Evolutionary conservation across 2,888 invertebrate species (phyloP).

Genomic region (Standfussiana lucernea): DNA sequence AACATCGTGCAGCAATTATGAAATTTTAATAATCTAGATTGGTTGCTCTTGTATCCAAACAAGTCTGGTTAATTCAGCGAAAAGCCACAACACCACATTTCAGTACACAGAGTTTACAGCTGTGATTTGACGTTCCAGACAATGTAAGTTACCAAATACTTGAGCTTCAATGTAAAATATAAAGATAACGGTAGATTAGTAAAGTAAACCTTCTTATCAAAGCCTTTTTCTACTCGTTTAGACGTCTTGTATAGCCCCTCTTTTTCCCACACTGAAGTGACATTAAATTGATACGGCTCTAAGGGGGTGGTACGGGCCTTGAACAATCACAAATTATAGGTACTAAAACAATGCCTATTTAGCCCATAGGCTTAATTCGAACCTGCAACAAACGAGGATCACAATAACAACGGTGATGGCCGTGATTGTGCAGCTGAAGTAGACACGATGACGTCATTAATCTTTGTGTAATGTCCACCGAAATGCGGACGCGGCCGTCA

Average conservation of each 20-base stretch:
- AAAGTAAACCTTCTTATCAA: no score
- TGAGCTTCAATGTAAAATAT: no score
- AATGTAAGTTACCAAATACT: no score
- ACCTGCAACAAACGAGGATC: constrained; percentile 50
- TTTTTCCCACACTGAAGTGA: no score
- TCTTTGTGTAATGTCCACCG: constrained; percentile 84
- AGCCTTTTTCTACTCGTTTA: no score
- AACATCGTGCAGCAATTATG: not conserved
- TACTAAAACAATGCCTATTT: constrained; percentile 10
- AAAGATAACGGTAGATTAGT: no score
- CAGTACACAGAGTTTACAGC: no score
- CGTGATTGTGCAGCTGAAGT: constrained; percentile 77
- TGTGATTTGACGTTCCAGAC: no score
- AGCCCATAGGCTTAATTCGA: constrained; percentile 58
- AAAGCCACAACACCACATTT: no score
- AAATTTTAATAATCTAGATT: not conserved
- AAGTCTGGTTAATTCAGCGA: not conserved
- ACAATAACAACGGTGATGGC: constrained; percentile 66
- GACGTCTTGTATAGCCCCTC: no score
- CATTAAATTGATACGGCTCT: no score
- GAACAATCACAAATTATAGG: not conserved
- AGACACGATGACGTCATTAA: constrained; percentile 87
- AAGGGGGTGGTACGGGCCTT: no score
- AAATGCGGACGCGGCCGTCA: constrained; percentile 79
- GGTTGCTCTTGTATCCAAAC: not conserved